phyloP scores from a whole-genome alignment of 2,888 invertebrate genomes.

The Operophtera brumata region DNA sequence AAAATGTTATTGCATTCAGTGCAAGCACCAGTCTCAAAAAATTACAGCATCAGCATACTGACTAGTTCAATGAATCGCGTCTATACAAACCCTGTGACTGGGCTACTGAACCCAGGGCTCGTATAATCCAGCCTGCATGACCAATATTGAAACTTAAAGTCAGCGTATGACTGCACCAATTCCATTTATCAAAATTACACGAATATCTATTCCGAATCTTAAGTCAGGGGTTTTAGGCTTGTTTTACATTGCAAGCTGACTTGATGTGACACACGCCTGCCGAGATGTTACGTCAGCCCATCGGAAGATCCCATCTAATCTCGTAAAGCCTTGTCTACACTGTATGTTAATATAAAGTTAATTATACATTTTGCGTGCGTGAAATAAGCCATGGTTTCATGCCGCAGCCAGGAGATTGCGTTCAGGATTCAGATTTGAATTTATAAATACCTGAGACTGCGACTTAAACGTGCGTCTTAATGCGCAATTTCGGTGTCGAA shows the following conservation, averaged over 20 bases:
- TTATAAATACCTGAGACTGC: constrained; percentile 43
- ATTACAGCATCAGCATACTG: too few species aligned
- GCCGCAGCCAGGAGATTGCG: constrained; percentile 49
- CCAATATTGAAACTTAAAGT: too few species aligned
- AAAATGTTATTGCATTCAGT: too few species aligned
- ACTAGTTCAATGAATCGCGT: too few species aligned
- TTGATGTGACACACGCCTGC: neutral
- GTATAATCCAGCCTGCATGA: too few species aligned
- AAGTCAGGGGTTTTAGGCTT: neutral
- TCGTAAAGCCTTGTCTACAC: constrained; percentile 38
- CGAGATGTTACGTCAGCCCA: constrained; percentile 26
- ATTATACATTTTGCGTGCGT: constrained; percentile 71
- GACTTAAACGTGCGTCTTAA: constrained; percentile 26
- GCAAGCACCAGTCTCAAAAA: too few species aligned
- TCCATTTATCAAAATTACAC: too few species aligned
- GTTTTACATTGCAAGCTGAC: neutral
- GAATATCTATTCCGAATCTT: neutral
- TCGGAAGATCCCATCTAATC: constrained; percentile 51
- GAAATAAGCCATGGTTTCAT: constrained; percentile 55
- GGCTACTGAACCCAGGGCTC: too few species aligned
- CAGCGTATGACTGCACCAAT: too few species aligned
- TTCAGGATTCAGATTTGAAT: constrained; percentile 47
- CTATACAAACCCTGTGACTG: too few species aligned
- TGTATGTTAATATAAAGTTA: constrained; percentile 70
- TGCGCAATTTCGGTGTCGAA: constrained; percentile 5